These are phyloP conservation scores for Sinosuthora webbiana DNA, from an alignment of 2,113 vertebrate genomes.

Conservation along the genomic window DNA sequence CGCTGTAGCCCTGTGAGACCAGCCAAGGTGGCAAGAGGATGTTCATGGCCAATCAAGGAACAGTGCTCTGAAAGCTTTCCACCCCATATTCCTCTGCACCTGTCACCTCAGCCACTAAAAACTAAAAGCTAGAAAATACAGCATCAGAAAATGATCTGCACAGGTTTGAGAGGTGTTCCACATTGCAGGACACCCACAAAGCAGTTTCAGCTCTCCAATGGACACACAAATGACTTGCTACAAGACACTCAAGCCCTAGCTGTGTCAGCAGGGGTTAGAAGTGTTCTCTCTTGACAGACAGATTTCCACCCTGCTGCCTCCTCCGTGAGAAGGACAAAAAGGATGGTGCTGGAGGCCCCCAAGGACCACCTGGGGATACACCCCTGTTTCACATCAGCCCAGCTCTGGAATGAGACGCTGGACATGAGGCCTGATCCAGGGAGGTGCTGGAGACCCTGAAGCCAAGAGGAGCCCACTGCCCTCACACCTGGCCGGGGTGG, in stretches of 20 bases:
- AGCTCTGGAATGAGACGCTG: neutral
- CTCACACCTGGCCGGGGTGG: accelerated
- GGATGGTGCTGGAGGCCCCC: neutral
- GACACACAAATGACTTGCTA: accelerated
- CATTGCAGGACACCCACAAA: neutral
- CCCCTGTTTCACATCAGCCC: neutral
- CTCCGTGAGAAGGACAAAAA: neutral
- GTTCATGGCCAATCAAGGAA: neutral
- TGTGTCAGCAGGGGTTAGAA: neutral
- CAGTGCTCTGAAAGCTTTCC: neutral
- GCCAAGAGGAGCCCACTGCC: neutral
- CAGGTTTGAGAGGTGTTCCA: neutral
- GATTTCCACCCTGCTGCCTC: neutral
- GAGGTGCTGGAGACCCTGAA: neutral
- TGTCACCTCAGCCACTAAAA: neutral
- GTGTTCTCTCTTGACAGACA: neutral
- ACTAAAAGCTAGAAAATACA: neutral
- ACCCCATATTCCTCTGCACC: neutral
- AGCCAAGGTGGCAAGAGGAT: accelerated
- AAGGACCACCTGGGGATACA: neutral
- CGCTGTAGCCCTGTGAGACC: neutral
- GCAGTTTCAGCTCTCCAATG: neutral
- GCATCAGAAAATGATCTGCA: neutral
- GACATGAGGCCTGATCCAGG: neutral
- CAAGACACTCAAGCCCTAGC: neutral